Conservation (phyloP, 1,140 invertebrate genomes). For the Drosophila cardini region DNA sequence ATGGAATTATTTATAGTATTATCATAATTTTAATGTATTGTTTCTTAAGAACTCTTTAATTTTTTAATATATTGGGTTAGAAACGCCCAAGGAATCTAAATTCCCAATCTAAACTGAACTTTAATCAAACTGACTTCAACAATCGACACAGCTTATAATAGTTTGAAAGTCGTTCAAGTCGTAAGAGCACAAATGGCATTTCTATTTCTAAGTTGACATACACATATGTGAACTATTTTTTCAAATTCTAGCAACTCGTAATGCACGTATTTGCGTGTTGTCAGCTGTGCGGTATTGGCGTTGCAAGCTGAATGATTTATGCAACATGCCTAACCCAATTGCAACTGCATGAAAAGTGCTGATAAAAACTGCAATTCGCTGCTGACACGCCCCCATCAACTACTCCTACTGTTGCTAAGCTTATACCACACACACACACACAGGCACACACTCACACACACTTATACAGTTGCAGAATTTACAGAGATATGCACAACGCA, state of each 20-base stretch:
- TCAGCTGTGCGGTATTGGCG: constrained; percentile 15
- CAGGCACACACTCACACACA: constrained; percentile 13
- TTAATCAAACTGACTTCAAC: no score
- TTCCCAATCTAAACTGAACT: no score
- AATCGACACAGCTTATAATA: no score
- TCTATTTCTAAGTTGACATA: neutral
- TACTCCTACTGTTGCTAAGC: neutral
- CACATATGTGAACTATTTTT: neutral
- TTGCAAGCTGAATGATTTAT: constrained; percentile 52
- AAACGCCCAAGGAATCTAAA: no score
- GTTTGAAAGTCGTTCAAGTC: no score
- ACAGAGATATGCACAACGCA: neutral
- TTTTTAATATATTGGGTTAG: no score
- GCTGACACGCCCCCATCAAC: neutral
- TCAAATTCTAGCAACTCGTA: constrained; percentile 11
- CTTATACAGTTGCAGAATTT: constrained; percentile 2
- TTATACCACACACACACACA: constrained; percentile 9
- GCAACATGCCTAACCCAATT: constrained; percentile 40
- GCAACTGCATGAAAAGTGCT: constrained; percentile 23
- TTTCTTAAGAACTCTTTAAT: no score
- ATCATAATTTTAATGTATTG: no score
- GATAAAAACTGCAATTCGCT: constrained; percentile 38
- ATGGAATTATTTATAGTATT: no score
- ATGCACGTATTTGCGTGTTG: constrained; percentile 26
- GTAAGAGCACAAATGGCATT: no score